A percentile compares a stretch with the other conserved stretches of the same genome.
Conservation (phyloP, 2,888 invertebrate species). For the Scrobipalpa atriplicella region DNA sequence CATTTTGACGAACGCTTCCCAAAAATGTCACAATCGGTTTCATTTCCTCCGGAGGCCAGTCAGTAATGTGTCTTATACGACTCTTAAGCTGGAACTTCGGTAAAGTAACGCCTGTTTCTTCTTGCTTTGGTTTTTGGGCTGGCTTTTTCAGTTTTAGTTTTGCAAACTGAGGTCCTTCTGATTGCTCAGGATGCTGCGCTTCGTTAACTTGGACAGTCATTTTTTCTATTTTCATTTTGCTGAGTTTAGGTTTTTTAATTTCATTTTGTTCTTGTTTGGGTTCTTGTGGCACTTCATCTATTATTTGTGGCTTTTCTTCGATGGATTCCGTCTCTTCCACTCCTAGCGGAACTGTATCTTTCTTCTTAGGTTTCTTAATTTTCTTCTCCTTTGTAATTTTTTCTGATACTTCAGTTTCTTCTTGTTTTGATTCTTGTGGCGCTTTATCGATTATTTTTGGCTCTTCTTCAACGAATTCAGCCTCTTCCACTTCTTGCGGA, state of each 20-base stretch:
- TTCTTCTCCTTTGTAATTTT: not conserved
- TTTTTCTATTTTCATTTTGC: conserved; percentile 83
- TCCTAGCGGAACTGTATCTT: not conserved
- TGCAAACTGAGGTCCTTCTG: conserved; percentile 83
- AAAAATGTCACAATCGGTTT: conserved; percentile 79
- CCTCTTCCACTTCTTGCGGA: not conserved
- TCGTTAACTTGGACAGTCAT: conserved; percentile 83
- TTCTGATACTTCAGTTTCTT: not conserved
- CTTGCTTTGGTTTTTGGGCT: conserved; percentile 73
- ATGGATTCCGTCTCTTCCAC: not conserved
- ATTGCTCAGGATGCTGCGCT: conserved; percentile 82
- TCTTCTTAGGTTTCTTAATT: conserved; percentile 2
- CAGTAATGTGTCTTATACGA: conserved; percentile 83
- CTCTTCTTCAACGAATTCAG: conserved; percentile 3
- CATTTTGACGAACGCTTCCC: conserved; percentile 82
- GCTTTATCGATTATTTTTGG: not conserved
- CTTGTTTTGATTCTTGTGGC: not conserved
- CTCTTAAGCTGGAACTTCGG: conserved; percentile 88
- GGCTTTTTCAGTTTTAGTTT: conserved; percentile 87
- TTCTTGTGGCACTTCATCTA: not conserved
- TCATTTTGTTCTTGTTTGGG: conserved; percentile 4
- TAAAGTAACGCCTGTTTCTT: conserved; percentile 63
- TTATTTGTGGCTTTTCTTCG: conserved; percentile 4
- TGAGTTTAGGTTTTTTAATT: conserved; percentile 52
- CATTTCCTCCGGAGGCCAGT: conserved; percentile 84